phyloP scores from a whole-genome alignment of 2,797 vertebrate species.

The Karalla daura region DNA sequence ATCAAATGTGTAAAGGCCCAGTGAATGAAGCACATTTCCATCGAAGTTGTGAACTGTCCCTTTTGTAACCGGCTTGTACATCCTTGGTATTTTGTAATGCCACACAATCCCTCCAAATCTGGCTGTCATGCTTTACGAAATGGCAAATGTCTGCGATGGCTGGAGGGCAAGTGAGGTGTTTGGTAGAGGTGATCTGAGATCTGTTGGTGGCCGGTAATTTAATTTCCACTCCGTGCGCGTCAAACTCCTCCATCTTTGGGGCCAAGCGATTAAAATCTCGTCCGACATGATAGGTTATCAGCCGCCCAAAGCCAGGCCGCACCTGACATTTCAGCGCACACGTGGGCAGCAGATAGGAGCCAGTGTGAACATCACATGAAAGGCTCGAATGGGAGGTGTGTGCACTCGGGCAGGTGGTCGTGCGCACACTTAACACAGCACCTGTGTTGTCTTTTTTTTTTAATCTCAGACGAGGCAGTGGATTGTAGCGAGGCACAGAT shows the following conservation, averaged over 20 bases:
- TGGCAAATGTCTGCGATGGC: not conserved
- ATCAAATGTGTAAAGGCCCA: too few species aligned
- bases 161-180: not conserved
- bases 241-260: not conserved
- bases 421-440: conserved; percentile 17
- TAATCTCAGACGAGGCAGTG: conserved; percentile 35
- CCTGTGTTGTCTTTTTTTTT: conserved; percentile 42
- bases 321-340: not conserved
- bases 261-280: conserved; percentile 7
- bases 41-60: not conserved
- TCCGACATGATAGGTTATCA: conserved; percentile 14
- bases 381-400: conserved; percentile 4
- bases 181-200: not conserved
- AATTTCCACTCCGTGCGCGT: not conserved
- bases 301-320: not conserved
- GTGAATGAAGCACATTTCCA: not conserved
- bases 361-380: conserved; percentile 22
- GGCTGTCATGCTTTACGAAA: not conserved
- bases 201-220: not conserved
- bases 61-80: too few species aligned
- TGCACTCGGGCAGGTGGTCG: conserved; percentile 16
- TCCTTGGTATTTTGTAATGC: not conserved
- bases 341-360: not conserved
- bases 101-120: not conserved
- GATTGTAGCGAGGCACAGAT: conserved; percentile 26